Base-by-base conservation (phyloP, 2,113 vertebrate genomes). In the Callipepla squamata region DNA sequence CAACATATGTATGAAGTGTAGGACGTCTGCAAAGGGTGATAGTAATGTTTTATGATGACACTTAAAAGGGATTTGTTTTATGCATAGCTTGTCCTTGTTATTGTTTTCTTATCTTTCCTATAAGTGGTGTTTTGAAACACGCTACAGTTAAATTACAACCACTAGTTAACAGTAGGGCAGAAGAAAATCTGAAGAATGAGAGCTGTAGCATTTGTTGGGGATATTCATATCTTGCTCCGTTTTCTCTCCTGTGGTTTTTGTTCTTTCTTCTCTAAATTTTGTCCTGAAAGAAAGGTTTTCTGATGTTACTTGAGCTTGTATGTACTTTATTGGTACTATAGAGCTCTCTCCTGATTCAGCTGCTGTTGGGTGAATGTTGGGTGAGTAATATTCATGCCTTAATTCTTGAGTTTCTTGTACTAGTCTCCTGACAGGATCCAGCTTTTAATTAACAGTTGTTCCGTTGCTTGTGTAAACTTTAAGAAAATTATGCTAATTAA, bases 401-500 rank as follows among this genome's bases (percentile, higher is more conserved):
- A 50, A 48, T 87, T 69, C 28, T 26, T 63, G 8, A 62, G 7
- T 72, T 90, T 87, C 20, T 86, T 90, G 36, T 42, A 47, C 28
- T 59, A 47, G 32, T 73, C 12, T 79, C 18, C 26, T 83, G 55
- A 32, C 32, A 40, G 25, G 16, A 85, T 93, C 63, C n/a, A 25
- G 14, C 61, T 82, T n/a, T 89, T 82, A 89, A 72, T 26, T 80
- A 50, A 80, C 51, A 77, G 30, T 87, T 84, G 23, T 72, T 91
- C 70, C n/a, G 51, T 85, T 85, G 32, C 30, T 90, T 8, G 66
- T 68, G 13, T 65, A 82, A 91, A 79, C 58, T 87, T 84, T 38
- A 92, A 36, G 42, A 77, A 90, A 91, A 86, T 92, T 80, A 74
- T 74, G 32, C 20, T 62, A 81, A 92, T 91, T 93, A 89, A 66